phyloP scores from a whole-genome alignment of 2,888 invertebrate genomes.

The Orchesellides sinensis region DNA sequence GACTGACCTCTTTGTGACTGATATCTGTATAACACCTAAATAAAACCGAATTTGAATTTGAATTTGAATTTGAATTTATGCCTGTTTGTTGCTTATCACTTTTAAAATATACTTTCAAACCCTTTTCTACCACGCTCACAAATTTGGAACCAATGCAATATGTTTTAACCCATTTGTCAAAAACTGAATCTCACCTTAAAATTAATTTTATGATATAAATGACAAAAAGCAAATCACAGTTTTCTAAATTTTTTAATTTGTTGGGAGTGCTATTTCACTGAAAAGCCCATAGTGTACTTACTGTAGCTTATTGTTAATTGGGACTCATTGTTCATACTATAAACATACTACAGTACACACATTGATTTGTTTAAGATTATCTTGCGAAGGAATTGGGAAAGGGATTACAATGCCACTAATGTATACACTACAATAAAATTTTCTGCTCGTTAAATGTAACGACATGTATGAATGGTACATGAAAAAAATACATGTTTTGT shows the following conservation, averaged over 20 bases:
- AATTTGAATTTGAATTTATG: too few relatives aligned
- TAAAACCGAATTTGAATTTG: too few relatives aligned
- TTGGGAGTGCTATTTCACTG: conserved; percentile 20
- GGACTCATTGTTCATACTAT: conserved; percentile 5
- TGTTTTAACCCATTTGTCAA: too few relatives aligned
- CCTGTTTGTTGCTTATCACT: too few relatives aligned
- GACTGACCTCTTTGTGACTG: too few relatives aligned
- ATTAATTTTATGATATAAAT: neutral
- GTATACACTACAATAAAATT: neutral
- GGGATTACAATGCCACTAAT: neutral
- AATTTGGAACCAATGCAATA: too few relatives aligned
- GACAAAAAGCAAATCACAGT: neutral
- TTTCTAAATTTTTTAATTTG: conserved; percentile 22
- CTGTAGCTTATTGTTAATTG: neutral
- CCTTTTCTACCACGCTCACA: too few relatives aligned
- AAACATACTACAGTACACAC: neutral
- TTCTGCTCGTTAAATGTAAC: neutral
- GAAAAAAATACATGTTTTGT: conserved; percentile 18
- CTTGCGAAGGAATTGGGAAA: neutral
- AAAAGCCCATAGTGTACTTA: conserved; percentile 23
- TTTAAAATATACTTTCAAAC: too few relatives aligned
- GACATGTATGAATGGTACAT: neutral
- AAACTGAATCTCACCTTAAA: neutral
- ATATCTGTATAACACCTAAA: too few relatives aligned
- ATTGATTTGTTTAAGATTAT: neutral